Evolutionary conservation across 2,797 vertebrate genomes (phyloP).

Genomic region (Sphenodon punctatus): DNA sequence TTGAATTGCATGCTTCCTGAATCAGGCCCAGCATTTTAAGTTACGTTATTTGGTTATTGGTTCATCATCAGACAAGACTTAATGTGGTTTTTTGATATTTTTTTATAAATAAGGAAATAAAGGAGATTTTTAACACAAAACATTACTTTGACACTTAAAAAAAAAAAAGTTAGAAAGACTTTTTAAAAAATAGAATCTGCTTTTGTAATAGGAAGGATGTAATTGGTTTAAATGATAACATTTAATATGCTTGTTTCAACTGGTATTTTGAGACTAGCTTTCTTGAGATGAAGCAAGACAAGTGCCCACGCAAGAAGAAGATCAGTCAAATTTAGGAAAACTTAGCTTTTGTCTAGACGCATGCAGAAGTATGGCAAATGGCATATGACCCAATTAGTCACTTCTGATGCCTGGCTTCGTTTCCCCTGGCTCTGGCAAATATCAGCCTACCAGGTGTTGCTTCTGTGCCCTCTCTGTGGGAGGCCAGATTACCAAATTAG

Average conservation of each 20-base stretch:
- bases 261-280: too few relatives aligned
- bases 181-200: too few relatives aligned
- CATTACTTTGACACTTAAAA: too few relatives aligned
- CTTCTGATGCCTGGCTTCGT: background rate
- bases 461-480: background rate
- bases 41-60: background rate
- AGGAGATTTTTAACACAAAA: too few relatives aligned
- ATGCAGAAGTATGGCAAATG: background rate
- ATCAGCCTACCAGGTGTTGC: background rate
- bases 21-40: background rate
- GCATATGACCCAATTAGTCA: background rate
- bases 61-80: too few relatives aligned
- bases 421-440: conserved; percentile 1
- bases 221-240: background rate
- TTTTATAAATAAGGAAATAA: too few relatives aligned
- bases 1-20: background rate
- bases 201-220: too few relatives aligned
- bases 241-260: background rate
- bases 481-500: background rate
- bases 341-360: background rate
- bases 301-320: background rate
- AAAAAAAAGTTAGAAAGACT: too few relatives aligned
- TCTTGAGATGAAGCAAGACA: background rate
- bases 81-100: too few relatives aligned
- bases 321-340: background rate